A percentile compares a stretch with the other conserved stretches of the same genome.
phyloP scores from a whole-genome alignment of 2,888 invertebrate species.

The Congeria kusceri region DNA sequence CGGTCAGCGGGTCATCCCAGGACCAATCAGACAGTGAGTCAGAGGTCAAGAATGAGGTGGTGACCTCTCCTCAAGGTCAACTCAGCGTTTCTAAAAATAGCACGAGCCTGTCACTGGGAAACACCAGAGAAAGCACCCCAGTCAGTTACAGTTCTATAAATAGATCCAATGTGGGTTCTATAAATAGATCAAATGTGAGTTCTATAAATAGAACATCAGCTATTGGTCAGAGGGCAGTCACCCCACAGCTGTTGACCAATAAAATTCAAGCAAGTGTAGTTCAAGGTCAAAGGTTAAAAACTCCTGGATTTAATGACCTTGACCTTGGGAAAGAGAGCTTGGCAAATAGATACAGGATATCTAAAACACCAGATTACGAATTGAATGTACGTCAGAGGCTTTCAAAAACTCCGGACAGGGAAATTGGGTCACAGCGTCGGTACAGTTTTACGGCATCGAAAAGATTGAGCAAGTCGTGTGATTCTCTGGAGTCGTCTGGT shows the following conservation, averaged over 20 bases:
- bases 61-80: constrained; percentile 24
- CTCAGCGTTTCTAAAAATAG: constrained; percentile 23
- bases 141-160: constrained; percentile 1
- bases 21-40: constrained; percentile 67
- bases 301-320: constrained; percentile 49
- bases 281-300: constrained; percentile 48
- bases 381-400: constrained; percentile 30
- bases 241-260: background rate
- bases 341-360: constrained; percentile 47
- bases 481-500: constrained; percentile 64
- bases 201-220: constrained; percentile 9
- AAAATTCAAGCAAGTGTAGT: background rate
- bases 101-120: background rate
- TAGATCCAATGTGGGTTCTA: background rate
- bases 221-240: background rate
- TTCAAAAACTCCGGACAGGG: constrained; percentile 55
- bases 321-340: constrained; percentile 54
- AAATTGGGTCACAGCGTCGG: constrained; percentile 42
- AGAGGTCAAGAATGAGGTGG: constrained; percentile 48
- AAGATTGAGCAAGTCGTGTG: constrained; percentile 64
- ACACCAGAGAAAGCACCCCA: background rate
- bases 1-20: constrained; percentile 75
- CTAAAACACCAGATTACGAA: constrained; percentile 55
- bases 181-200: background rate
- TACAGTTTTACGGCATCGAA: constrained; percentile 52